Conservation (phyloP, 2,113 vertebrate species). For the Benitochromis conjunctus region DNA sequence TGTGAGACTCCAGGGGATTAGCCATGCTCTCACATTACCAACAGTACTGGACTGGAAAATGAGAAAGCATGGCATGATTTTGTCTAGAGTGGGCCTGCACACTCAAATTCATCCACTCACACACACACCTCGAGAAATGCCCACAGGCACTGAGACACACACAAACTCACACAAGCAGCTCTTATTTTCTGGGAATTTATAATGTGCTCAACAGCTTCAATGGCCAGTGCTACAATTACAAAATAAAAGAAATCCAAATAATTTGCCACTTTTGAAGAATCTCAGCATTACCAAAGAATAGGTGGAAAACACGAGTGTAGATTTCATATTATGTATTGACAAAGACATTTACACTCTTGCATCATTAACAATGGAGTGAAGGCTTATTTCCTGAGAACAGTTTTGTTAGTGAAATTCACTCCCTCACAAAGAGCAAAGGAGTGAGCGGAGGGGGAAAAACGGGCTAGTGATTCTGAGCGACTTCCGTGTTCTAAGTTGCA, state of each 20-base stretch:
- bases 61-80: slow-evolving; percentile 68
- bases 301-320: not conserved
- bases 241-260: slow-evolving; percentile 20
- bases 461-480: not conserved
- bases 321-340: slow-evolving; percentile 25
- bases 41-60: slow-evolving; percentile 77
- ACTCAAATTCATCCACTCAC: slow-evolving; percentile 12
- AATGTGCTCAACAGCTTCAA: not conserved
- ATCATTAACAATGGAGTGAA: slow-evolving; percentile 20
- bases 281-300: not conserved
- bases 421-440: not conserved
- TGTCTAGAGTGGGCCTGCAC: slow-evolving; percentile 30
- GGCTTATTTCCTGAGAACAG: not conserved
- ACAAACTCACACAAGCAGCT: not conserved
- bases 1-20: slow-evolving; percentile 63
- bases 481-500: not conserved
- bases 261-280: slow-evolving; percentile 24
- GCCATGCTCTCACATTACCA: slow-evolving; percentile 69
- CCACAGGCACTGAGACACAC: not conserved
- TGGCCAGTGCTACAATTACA: not conserved
- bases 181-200: slow-evolving; percentile 6
- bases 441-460: not conserved
- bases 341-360: slow-evolving; percentile 24
- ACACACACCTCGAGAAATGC: not conserved
- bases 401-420: slow-evolving; percentile 22